Base-by-base conservation (phyloP, 1,140 invertebrate genomes). In the Drosophila ercepeae region DNA sequence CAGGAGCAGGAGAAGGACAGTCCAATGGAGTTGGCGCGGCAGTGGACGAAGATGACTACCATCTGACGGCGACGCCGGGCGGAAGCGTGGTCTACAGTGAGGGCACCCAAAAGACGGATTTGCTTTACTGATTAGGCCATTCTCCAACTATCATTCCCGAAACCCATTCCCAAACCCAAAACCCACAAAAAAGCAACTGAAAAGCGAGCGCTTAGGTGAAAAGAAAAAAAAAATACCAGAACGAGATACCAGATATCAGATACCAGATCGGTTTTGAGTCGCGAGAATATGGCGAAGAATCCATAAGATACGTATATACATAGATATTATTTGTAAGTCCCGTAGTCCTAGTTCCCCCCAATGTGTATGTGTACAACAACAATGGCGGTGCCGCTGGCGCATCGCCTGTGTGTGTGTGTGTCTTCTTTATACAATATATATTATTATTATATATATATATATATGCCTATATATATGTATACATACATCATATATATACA, bases 61-160 rank as follows among this genome's bases (percentile, higher is more conserved):
- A 94, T 61, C 94, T 93, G 49, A 68, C 64, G 39, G 61, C 64
- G 13, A 68, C 64, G 82, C 92, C 94, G 3, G 93, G 93, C 29
- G 93, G 93, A 50, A 91, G 92, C 1, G 92, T 93, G 27, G 93
- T 94, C 1, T 95, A 94, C 92, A 93, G 94, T 52, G 94, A 94
- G 73, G 93, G 90, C 25, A 75, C 91, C 21, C 82, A 93, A 44
- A 93, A 94, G 25, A 93, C 94, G 3, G 94, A 95, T 91, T 91
- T 95, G 76, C 92, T 95, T 44, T 95, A 94, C 74, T 94, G 86
- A 92, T n/a, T n/a, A n/a, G n/a, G n/a, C n/a, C n/a, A n/a, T n/a
- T n/a, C n/a, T n/a, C n/a, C n/a, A n/a, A n/a, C n/a, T n/a, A n/a
- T n/a, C n/a, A n/a, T n/a, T n/a, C n/a, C n/a, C n/a, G n/a, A n/a